Conservation (phyloP, 2,113 vertebrate genomes). For the Solea senegalensis region DNA sequence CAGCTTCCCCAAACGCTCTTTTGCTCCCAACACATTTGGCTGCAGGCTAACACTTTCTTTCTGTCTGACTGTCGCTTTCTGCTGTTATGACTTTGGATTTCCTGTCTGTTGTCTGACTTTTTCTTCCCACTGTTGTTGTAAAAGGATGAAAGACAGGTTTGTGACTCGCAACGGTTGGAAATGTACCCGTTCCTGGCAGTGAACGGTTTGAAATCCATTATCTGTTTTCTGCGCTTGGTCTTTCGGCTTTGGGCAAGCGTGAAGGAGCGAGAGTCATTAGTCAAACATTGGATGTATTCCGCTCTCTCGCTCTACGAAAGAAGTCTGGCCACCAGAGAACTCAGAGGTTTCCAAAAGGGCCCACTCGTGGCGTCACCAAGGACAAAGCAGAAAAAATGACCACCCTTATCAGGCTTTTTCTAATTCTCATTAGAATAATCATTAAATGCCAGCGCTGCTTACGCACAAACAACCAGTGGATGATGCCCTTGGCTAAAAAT, state of each 20-base stretch:
- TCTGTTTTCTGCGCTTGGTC: constrained; percentile 34
- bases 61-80: constrained; percentile 51
- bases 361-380: constrained; percentile 31
- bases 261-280: constrained; percentile 5
- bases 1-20: constrained; percentile 24
- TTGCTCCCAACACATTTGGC: constrained; percentile 40
- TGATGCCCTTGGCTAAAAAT: constrained; percentile 64
- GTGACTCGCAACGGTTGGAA: constrained; percentile 44
- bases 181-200: constrained; percentile 34
- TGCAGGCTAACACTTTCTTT: constrained; percentile 56
- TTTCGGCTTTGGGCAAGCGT: constrained; percentile 34
- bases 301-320: constrained; percentile 34
- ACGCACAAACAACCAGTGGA: constrained; percentile 48
- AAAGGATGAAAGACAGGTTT: constrained; percentile 23
- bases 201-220: constrained; percentile 39
- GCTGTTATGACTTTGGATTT: constrained; percentile 40
- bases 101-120: constrained; percentile 21
- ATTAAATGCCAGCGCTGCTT: constrained; percentile 47
- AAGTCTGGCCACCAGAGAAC: constrained; percentile 2
- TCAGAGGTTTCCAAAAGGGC: constrained; percentile 7
- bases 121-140: constrained; percentile 9
- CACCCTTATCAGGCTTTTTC: constrained; percentile 27
- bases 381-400: constrained; percentile 32
- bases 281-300: neutral
- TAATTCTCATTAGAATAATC: constrained; percentile 54